Evolutionary conservation across 1,140 invertebrate genomes (phyloP).

Genomic region (Neoseiulus cucumeris): DNA sequence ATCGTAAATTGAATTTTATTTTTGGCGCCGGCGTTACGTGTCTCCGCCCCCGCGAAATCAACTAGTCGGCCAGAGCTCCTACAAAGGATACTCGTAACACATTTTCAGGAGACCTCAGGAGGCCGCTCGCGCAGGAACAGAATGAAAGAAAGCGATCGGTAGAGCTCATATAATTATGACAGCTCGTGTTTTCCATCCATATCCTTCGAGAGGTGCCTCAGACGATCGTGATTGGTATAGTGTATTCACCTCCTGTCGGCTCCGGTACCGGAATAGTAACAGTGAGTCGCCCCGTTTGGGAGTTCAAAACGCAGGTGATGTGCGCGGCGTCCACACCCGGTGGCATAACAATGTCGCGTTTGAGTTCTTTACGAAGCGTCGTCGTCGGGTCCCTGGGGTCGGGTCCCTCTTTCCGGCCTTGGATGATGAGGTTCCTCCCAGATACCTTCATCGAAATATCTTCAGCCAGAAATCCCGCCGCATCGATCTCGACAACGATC

Average conservation of each 20-base stretch:
- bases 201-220: background rate
- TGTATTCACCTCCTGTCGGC: background rate
- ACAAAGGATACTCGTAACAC: no score
- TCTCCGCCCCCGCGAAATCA: no score
- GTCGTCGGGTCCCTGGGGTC: background rate
- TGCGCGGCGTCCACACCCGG: background rate
- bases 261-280: background rate
- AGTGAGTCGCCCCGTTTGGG: background rate
- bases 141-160: no score
- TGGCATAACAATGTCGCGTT: conserved; percentile 2
- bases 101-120: no score
- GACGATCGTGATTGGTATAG: background rate
- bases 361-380: background rate
- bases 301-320: background rate
- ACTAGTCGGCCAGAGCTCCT: no score
- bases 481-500: conserved; percentile 7
- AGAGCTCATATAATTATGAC: no score
- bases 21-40: no score
- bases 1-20: no score
- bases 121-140: no score
- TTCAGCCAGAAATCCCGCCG: background rate
- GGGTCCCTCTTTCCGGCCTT: background rate
- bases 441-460: conserved; percentile 2
- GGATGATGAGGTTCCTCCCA: background rate
- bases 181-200: no score